Evolutionary conservation across 2,113 vertebrate species (phyloP), one percentile per base, ranked within the genome.

Genomic region (Merops nubicus): DNA sequence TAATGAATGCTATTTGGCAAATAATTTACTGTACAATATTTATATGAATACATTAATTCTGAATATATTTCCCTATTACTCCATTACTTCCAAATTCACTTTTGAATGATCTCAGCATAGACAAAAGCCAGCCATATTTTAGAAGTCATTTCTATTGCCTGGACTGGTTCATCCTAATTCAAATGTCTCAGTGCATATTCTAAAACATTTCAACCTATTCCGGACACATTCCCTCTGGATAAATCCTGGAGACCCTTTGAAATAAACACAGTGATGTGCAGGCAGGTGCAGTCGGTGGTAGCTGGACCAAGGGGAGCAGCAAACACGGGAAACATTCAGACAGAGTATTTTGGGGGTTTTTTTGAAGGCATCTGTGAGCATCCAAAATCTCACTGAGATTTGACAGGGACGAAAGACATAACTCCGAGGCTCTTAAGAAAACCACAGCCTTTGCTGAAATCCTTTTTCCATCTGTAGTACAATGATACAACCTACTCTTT

Each of bases 21-120:
- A 93, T 91, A 89, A 96, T 86, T 92, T 92, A 93, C 88, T 91
- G 68, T 69, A 84, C 68, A 93, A 74, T 91, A 81, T 94, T 96
- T 93, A 92, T 91, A 88, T 48, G 59, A 88, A 64, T 42, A 63
- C 31, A 78, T 94, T 94, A 60, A 86, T 91, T 89, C 54, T 48
- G 76, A 75, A 93, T 75, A 70, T 70, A 86, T 91, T 94, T 92
- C 1, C 8, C 51, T 88, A 72, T 77, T 93, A 84, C n/a, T 42
- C 29, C 15, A 31, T 82, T 82, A 68, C 60, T 81, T 95, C 62
- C 45, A 91, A 75, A 92, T 68, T 75, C 77, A 64, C 57, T 22
- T 6, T 86, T 23, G 29, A 92, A 45, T 57, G 36, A 73, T 90
- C 63, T 80, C 75, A 86, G 60, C 43, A 77, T 2, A 90, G 74